Conservation (phyloP, 2,888 invertebrate genomes). For the Balanococcus diminutus region DNA sequence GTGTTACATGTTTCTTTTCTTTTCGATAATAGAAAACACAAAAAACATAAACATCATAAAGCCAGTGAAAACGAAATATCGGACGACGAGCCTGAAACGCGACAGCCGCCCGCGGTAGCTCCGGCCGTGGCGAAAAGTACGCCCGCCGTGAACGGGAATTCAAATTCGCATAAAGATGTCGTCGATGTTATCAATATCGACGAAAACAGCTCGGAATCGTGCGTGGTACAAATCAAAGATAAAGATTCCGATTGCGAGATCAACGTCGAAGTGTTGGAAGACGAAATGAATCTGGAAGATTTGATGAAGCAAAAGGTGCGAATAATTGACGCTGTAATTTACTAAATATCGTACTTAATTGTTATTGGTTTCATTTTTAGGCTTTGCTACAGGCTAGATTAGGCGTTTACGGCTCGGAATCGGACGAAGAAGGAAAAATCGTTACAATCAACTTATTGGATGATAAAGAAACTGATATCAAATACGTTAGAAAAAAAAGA, state of each 20-base stretch:
- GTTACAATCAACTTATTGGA: slow-evolving; percentile 60
- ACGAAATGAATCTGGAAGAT: slow-evolving; percentile 85
- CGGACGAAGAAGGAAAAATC: slow-evolving; percentile 57
- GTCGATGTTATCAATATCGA: slow-evolving; percentile 52
- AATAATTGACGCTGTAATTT: neutral
- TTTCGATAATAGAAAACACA: slow-evolving; percentile 63
- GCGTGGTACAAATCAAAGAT: slow-evolving; percentile 51
- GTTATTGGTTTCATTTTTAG: slow-evolving; percentile 59
- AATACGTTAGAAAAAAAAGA: neutral
- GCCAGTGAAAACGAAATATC: slow-evolving; percentile 63
- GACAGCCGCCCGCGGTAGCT: neutral
- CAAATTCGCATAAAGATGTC: slow-evolving; percentile 34
- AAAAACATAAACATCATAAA: slow-evolving; percentile 67
- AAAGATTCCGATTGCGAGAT: slow-evolving; percentile 63
- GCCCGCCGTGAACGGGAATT: slow-evolving; percentile 41
- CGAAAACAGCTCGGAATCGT: slow-evolving; percentile 54
- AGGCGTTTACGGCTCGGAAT: slow-evolving; percentile 72
- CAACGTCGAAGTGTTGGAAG: slow-evolving; percentile 76
- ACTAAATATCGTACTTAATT: neutral
- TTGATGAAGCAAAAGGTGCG: slow-evolving; percentile 85
- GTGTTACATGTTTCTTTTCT: neutral
- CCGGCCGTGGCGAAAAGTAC: neutral
- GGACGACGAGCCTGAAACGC: slow-evolving; percentile 59
- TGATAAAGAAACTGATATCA: slow-evolving; percentile 56
- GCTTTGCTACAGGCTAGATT: slow-evolving; percentile 75